Evolutionary conservation across 2,888 invertebrate genomes (phyloP).

Genomic region (Protodeltote pygarga): DNA sequence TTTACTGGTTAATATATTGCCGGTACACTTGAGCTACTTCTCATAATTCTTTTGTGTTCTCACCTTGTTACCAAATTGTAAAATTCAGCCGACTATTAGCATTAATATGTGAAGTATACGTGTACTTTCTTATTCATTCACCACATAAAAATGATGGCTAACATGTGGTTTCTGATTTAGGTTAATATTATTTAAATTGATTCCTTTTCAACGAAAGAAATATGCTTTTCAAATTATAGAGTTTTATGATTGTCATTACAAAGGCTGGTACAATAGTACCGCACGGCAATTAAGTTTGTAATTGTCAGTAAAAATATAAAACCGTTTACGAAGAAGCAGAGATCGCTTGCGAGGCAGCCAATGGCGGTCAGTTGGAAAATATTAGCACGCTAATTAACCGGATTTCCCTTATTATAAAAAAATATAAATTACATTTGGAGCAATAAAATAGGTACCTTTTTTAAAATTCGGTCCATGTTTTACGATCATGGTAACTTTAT

Average conservation of each 20-base stretch:
- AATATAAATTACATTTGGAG: slow-evolving; percentile 57
- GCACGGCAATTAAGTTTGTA: slow-evolving; percentile 50
- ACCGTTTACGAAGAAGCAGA: slow-evolving; percentile 39
- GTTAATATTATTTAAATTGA: slow-evolving; percentile 54
- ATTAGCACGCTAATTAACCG: slow-evolving; percentile 63
- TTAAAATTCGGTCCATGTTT: slow-evolving; percentile 20
- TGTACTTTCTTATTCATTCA: slow-evolving; percentile 29
- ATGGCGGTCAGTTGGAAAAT: slow-evolving; percentile 58
- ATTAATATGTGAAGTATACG: slow-evolving; percentile 28
- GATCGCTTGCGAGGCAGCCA: slow-evolving; percentile 40
- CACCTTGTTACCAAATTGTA: slow-evolving; percentile 37
- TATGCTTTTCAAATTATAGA: slow-evolving; percentile 44
- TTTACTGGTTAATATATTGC: slow-evolving; percentile 54
- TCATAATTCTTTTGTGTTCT: slow-evolving; percentile 38
- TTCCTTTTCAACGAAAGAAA: slow-evolving; percentile 52
- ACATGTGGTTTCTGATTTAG: slow-evolving; percentile 36
- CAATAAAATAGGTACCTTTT: slow-evolving; percentile 42
- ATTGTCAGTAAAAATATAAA: slow-evolving; percentile 55
- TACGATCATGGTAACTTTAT: slow-evolving; percentile 35
- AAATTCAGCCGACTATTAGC: slow-evolving; percentile 20
- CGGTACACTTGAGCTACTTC: slow-evolving; percentile 41
- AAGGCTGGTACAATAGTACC: slow-evolving; percentile 47
- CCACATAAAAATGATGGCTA: slow-evolving; percentile 11
- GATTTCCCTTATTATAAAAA: slow-evolving; percentile 65
- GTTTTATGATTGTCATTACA: slow-evolving; percentile 46